Evolutionary conservation across 2,888 invertebrate species (phyloP).

Genomic region (Erebia palarica): DNA sequence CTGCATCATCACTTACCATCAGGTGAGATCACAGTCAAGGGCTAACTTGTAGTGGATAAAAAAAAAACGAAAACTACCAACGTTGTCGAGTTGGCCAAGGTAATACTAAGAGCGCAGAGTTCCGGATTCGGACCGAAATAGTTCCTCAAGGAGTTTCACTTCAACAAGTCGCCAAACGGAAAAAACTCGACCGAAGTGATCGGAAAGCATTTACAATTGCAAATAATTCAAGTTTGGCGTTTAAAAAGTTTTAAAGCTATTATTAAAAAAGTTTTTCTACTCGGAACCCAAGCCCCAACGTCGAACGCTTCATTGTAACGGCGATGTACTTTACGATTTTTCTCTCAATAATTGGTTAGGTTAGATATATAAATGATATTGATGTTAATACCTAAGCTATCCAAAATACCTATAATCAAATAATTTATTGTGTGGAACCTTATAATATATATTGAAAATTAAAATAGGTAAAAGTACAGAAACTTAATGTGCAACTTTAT

Average conservation of each 20-base stretch:
- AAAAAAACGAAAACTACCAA: no score
- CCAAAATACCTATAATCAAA: no score
- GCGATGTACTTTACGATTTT: slow-evolving; percentile 4
- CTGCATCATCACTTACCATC: no score
- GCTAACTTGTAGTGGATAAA: no score
- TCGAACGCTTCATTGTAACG: neutral
- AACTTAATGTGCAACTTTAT: no score
- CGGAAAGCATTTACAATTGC: slow-evolving; percentile 38
- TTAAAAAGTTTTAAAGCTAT: slow-evolving; percentile 29
- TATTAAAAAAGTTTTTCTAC: slow-evolving; percentile 37
- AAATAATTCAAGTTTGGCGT: slow-evolving; percentile 36
- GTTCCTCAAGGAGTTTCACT: slow-evolving; percentile 32
- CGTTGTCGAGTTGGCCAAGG: no score
- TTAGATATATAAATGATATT: no score
- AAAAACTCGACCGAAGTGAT: slow-evolving; percentile 34
- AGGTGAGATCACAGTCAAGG: no score
- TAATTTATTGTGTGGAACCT: no score
- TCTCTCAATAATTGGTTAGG: neutral
- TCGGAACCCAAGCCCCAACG: neutral
- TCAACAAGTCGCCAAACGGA: slow-evolving; percentile 29
- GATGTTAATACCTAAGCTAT: no score
- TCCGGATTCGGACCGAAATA: slow-evolving; percentile 22
- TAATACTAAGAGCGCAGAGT: neutral
- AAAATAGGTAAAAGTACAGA: no score
- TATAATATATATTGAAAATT: no score